phyloP scores from a whole-genome alignment of 2,113 vertebrate species.

The Pterophyllum scalare region DNA sequence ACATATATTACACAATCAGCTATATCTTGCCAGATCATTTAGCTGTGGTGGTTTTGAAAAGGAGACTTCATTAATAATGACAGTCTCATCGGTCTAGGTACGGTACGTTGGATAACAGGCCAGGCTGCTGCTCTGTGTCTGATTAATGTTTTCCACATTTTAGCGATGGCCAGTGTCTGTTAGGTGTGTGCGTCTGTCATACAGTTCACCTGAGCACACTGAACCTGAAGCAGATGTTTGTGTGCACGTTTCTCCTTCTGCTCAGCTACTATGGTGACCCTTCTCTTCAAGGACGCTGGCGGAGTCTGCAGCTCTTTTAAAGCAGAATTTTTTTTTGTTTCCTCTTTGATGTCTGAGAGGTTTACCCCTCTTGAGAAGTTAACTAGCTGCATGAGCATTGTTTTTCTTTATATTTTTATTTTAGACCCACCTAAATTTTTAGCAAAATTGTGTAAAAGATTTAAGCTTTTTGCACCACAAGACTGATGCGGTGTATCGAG shows the following conservation, averaged over 20 bases:
- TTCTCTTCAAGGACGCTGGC: conserved; percentile 65
- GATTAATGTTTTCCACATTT: background rate
- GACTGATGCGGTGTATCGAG: background rate
- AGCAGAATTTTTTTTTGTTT: accelerated
- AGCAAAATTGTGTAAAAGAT: background rate
- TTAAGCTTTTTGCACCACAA: background rate
- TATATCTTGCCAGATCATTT: background rate
- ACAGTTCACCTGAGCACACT: conserved; percentile 2
- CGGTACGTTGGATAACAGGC: background rate
- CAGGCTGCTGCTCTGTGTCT: background rate
- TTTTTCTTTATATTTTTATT: too few species aligned
- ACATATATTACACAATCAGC: background rate
- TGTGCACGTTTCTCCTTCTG: conserved; percentile 6
- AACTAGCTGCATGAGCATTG: background rate
- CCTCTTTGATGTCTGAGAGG: background rate
- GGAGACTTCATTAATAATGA: background rate
- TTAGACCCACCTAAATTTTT: background rate
- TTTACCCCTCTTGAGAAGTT: background rate
- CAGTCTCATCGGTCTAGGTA: background rate
- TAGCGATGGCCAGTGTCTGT: background rate
- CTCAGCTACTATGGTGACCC: conserved; percentile 57
- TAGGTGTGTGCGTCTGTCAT: accelerated
- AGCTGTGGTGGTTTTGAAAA: background rate
- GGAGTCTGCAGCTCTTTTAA: conserved; percentile 12
- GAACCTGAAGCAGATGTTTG: background rate